Conservation (phyloP, 2,888 invertebrate genomes). For the Keiferia lycopersicella region DNA sequence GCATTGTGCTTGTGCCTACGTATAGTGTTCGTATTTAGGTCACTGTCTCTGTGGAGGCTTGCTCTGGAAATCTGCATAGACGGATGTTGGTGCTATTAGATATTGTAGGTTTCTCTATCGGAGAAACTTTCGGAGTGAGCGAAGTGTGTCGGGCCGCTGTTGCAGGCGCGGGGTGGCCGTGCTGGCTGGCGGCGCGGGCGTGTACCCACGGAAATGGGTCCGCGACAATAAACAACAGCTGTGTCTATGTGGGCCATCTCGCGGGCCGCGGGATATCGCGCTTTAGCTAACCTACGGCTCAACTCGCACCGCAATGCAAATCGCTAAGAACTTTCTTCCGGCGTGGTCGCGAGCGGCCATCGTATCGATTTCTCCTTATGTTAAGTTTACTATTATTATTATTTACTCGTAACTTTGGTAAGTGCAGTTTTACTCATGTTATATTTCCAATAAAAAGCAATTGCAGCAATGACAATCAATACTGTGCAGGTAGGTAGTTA, state of each 20-base stretch:
- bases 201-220: conserved; percentile 77
- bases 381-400: conserved; percentile 6
- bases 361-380: conserved; percentile 69
- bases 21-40: conserved; percentile 69
- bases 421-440: not conserved
- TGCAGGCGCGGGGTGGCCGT: conserved; percentile 51
- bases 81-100: conserved; percentile 77
- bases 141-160: conserved; percentile 65
- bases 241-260: conserved; percentile 76
- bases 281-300: conserved; percentile 16
- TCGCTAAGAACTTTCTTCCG: conserved; percentile 78
- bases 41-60: conserved; percentile 65
- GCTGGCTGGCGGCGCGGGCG: conserved; percentile 56
- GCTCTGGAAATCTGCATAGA: conserved; percentile 80
- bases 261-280: conserved; percentile 53
- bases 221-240: conserved; percentile 71
- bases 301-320: conserved; percentile 62
- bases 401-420: not conserved
- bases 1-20: conserved; percentile 46
- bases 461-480: not conserved
- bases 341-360: conserved; percentile 63
- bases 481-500: too few species aligned
- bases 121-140: conserved; percentile 76
- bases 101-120: conserved; percentile 77
- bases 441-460: not conserved